A percentile compares a stretch with the other conserved stretches of the same genome.
Evolutionary conservation across 1,140 invertebrate species (phyloP).

Genomic region (Solenopsis invicta): DNA sequence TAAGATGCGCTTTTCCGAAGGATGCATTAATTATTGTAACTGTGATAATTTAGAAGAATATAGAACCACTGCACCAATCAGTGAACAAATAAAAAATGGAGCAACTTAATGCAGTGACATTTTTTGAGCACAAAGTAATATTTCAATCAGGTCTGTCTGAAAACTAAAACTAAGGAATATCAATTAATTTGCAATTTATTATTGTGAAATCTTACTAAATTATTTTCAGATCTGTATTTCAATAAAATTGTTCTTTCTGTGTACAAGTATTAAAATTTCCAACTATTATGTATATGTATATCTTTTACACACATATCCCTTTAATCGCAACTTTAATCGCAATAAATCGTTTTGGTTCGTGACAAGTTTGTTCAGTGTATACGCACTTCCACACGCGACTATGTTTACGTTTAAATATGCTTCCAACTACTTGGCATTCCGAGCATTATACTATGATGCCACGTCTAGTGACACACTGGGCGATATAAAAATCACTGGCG

Average conservation of each 20-base stretch:
- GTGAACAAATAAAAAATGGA: too few relatives aligned
- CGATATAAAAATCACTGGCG: constrained; percentile 27
- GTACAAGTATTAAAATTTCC: not conserved
- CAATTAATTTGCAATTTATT: too few relatives aligned
- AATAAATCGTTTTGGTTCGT: not conserved
- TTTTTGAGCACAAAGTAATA: too few relatives aligned
- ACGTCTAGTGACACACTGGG: constrained; percentile 28
- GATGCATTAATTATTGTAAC: not conserved
- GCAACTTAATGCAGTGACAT: too few relatives aligned
- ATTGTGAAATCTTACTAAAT: too few relatives aligned
- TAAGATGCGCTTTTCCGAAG: not conserved
- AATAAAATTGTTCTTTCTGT: too few relatives aligned
- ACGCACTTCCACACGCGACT: not conserved
- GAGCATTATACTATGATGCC: not conserved
- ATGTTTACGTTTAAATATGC: not conserved
- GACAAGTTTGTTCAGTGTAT: not conserved
- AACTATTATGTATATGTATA: not conserved
- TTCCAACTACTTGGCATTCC: constrained; percentile 36
- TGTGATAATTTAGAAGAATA: not conserved
- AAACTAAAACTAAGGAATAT: too few relatives aligned
- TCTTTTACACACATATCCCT: not conserved
- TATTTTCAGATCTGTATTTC: too few relatives aligned
- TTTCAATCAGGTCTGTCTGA: too few relatives aligned
- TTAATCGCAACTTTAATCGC: not conserved
- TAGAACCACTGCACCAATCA: too few relatives aligned